A percentile compares a stretch with the other conserved stretches of the same genome.
Evolutionary conservation across 2,113 vertebrate genomes (phyloP).

Genomic region (Tricholaema leucomelas): DNA sequence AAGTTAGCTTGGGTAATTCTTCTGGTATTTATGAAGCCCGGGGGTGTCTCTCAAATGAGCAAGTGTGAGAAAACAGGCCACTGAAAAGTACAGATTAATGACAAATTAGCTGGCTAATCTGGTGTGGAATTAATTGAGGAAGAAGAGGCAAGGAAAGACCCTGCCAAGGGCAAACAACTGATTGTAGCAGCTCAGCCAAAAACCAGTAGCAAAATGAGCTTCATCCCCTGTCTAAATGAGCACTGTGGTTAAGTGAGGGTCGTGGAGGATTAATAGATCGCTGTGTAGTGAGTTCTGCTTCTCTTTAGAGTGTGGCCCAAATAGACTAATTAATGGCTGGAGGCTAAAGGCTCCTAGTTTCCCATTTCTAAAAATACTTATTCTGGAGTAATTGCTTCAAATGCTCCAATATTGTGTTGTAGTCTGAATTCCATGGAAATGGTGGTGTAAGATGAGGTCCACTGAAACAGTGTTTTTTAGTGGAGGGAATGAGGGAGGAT

Average conservation of each 20-base stretch:
- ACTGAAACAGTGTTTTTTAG: not conserved
- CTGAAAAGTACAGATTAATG: not conserved
- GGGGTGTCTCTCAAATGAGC: not conserved
- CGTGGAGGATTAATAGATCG: conserved; percentile 17
- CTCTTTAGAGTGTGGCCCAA: conserved; percentile 14
- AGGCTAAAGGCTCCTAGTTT: conserved; percentile 26
- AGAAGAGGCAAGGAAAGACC: not conserved
- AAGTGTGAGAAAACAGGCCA: not conserved
- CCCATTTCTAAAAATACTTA: conserved; percentile 30
- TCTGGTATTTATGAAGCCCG: not conserved
- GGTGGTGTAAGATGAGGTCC: not conserved
- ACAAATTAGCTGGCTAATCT: conserved; percentile 1
- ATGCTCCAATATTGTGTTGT: not conserved
- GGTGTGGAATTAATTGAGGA: not conserved
- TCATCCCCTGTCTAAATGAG: not conserved
- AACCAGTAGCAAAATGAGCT: not conserved
- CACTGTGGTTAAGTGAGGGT: not conserved
- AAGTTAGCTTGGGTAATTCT: not conserved
- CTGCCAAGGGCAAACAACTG: not conserved
- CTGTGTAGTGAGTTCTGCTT: not conserved
- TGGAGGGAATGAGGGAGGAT: not conserved
- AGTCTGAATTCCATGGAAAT: not conserved
- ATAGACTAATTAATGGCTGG: conserved; percentile 35
- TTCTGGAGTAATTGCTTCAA: conserved; percentile 20
- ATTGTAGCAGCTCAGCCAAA: not conserved